phyloP scores from a whole-genome alignment of 2,797 vertebrate species.

The Peromyscus melanophrys region DNA sequence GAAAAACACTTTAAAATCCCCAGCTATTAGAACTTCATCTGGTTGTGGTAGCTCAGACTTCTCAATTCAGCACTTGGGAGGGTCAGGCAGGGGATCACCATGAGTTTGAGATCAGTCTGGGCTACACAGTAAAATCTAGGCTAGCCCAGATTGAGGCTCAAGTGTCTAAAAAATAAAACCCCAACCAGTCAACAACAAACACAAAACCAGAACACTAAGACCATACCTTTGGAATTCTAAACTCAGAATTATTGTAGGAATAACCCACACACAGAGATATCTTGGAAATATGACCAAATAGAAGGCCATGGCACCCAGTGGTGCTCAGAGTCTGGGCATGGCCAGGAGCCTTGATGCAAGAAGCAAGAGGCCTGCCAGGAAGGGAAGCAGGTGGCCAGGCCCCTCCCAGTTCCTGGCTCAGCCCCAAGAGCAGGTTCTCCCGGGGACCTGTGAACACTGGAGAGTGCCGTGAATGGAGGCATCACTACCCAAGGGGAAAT shows the following conservation, averaged over 20 bases:
- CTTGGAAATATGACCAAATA: not conserved
- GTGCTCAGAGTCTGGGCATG: not conserved
- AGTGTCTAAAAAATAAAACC: not conserved
- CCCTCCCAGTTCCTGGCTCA: not conserved
- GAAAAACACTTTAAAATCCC: not conserved
- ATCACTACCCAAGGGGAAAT: not conserved
- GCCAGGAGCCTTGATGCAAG: not conserved
- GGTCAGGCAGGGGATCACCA: not conserved
- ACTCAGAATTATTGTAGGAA: not conserved
- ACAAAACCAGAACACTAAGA: slow-evolving; percentile 3
- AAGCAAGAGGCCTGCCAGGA: not conserved
- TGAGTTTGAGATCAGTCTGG: not conserved
- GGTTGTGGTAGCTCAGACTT: not conserved
- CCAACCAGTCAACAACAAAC: not conserved
- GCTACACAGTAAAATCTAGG: not conserved
- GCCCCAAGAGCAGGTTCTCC: not conserved
- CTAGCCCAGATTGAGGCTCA: not conserved
- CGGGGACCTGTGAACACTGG: not conserved
- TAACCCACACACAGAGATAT: not conserved
- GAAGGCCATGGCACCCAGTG: not conserved
- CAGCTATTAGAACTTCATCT: slow-evolving; percentile 4
- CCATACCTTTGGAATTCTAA: not conserved
- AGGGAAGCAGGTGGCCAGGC: not conserved
- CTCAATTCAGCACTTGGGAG: not conserved
- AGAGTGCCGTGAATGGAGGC: not conserved